These are phyloP conservation scores for Silvanus unidentatus DNA, from an alignment of 2,888 invertebrate genomes.

Conservation along the genomic window DNA sequence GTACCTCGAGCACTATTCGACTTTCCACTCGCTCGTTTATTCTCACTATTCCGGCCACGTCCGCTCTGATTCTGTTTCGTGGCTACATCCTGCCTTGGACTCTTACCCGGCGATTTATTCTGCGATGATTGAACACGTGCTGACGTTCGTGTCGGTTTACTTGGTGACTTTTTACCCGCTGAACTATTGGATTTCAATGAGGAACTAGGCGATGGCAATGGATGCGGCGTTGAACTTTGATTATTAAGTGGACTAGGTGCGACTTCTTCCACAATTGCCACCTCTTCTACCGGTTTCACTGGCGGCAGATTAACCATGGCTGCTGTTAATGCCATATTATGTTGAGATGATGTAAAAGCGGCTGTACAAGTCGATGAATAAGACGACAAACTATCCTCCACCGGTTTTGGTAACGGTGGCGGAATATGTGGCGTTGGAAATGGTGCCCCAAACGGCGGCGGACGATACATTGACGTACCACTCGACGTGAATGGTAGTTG, in stretches of 20 bases:
- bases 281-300: conserved; percentile 18
- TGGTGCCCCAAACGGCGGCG: conserved; percentile 55
- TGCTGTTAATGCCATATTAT: conserved; percentile 74
- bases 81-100: conserved; percentile 50
- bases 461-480: conserved; percentile 56
- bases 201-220: conserved; percentile 41
- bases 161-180: conserved; percentile 53
- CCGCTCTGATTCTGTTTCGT: conserved; percentile 40
- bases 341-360: conserved; percentile 75
- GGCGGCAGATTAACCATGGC: conserved; percentile 69
- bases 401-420: conserved; percentile 52
- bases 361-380: conserved; percentile 60
- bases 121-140: conserved; percentile 57
- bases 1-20: conserved; percentile 41
- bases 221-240: conserved; percentile 14
- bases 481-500: conserved; percentile 64
- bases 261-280: conserved; percentile 7
- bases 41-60: conserved; percentile 29
- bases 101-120: conserved; percentile 59
- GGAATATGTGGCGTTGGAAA: conserved; percentile 52
- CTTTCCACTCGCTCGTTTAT: conserved; percentile 30
- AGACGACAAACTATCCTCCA: conserved; percentile 49
- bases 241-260: not conserved
- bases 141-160: conserved; percentile 55
- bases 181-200: conserved; percentile 38